Evolutionary conservation across 2,113 vertebrate species (phyloP).

Genomic region (Triplophysa tibetana): DNA sequence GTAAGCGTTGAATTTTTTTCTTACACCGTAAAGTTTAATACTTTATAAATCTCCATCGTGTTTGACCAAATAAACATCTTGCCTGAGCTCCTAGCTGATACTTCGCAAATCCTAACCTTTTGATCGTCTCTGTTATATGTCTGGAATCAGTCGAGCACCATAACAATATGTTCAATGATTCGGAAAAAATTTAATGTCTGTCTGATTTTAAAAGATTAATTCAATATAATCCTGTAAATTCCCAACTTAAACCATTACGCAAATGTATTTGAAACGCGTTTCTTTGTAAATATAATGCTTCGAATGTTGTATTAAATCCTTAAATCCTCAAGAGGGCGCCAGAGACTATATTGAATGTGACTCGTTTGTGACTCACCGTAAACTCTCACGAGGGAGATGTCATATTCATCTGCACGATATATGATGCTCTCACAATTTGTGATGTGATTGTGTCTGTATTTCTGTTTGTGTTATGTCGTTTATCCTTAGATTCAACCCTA

Average conservation of each 20-base stretch:
- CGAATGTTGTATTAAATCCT: neutral
- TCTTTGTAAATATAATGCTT: neutral
- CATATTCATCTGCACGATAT: neutral
- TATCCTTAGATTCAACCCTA: too few relatives aligned
- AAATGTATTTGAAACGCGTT: neutral
- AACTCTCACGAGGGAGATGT: neutral
- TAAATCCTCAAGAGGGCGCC: slow-evolving; percentile 40
- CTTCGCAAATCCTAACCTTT: too few relatives aligned
- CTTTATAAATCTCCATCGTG: neutral
- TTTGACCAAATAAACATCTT: neutral
- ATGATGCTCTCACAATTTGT: neutral
- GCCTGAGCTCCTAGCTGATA: neutral
- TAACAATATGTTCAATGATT: neutral
- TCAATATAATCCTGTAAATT: neutral
- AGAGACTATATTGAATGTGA: slow-evolving; percentile 34
- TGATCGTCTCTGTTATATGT: too few relatives aligned
- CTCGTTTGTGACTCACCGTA: neutral
- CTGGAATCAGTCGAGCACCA: neutral
- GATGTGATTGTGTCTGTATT: neutral
- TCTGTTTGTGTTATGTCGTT: too few relatives aligned
- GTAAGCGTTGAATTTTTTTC: neutral
- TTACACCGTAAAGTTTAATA: neutral
- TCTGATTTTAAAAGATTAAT: too few relatives aligned
- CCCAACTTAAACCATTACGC: neutral
- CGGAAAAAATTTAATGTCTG: neutral